Percentiles rank a stretch among this genome's conserved stretches.
Evolutionary conservation across 2,888 invertebrate genomes (phyloP).

Genomic region (Phalera bucephala): DNA sequence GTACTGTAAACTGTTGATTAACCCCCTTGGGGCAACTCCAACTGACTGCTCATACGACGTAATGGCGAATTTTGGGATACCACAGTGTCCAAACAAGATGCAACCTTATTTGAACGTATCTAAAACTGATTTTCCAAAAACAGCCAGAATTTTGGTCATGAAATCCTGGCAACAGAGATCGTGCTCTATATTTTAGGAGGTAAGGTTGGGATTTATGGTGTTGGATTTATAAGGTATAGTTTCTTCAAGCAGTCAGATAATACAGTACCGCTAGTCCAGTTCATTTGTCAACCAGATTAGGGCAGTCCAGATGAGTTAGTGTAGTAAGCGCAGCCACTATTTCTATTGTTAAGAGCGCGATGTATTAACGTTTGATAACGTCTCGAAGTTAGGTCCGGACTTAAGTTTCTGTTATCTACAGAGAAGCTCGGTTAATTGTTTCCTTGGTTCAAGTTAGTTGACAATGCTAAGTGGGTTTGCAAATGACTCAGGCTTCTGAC

Average conservation of each 20-base stretch:
- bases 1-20: constrained; percentile 41
- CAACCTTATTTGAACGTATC: background rate
- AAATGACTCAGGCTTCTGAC: too few species aligned
- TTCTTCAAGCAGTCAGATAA: constrained; percentile 36
- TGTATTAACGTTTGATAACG: constrained; percentile 2
- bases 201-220: constrained; percentile 8
- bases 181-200: background rate
- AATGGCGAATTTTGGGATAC: constrained; percentile 23
- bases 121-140: background rate
- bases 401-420: constrained; percentile 1
- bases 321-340: constrained; percentile 18
- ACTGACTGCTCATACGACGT: constrained; percentile 34
- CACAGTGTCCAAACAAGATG: background rate
- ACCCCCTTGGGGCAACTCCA: constrained; percentile 32
- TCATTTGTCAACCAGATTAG: constrained; percentile 45
- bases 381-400: background rate
- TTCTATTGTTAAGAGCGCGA: constrained; percentile 2
- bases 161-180: background rate
- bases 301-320: constrained; percentile 38
- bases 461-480: too few species aligned
- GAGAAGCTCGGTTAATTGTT: background rate
- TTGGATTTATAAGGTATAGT: constrained; percentile 18
- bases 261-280: constrained; percentile 37
- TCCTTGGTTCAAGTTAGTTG: background rate
- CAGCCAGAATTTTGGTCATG: background rate